These are phyloP conservation scores for Cosmia pyralina DNA, from an alignment of 2,888 invertebrate species.

Conservation along the genomic window DNA sequence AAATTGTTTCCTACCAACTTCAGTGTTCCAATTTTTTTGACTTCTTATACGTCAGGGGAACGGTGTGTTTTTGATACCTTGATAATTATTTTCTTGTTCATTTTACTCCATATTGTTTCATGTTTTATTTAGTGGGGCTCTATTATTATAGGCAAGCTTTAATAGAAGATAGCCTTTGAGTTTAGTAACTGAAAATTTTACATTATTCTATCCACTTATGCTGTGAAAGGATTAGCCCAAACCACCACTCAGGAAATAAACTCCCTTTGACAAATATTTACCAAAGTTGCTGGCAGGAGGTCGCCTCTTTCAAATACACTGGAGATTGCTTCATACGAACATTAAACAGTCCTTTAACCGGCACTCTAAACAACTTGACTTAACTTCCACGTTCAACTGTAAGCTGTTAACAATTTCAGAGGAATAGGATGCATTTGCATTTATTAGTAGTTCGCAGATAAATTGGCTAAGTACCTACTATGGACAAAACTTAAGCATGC, in stretches of 20 bases:
- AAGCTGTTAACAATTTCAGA: constrained; percentile 31
- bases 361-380: constrained; percentile 33
- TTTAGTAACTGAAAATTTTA: background rate
- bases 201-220: constrained; percentile 4
- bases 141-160: background rate
- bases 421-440: constrained; percentile 41
- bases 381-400: constrained; percentile 34
- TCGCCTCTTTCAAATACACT: constrained; percentile 58
- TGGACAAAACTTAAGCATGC: no score
- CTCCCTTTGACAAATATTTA: constrained; percentile 74
- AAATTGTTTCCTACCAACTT: constrained; percentile 35
- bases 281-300: constrained; percentile 68
- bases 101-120: constrained; percentile 21
- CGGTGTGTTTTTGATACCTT: constrained; percentile 42
- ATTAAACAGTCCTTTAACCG: constrained; percentile 48
- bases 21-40: constrained; percentile 38
- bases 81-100: constrained; percentile 31
- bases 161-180: no score
- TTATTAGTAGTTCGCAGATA: constrained; percentile 20
- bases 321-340: constrained; percentile 48
- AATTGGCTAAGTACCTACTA: constrained; percentile 24
- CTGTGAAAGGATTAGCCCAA: constrained; percentile 23
- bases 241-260: constrained; percentile 66
- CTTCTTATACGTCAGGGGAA: constrained; percentile 5
- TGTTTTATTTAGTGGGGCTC: no score